A percentile compares a stretch with the other conserved stretches of the same genome.
phyloP scores from a whole-genome alignment of 1,140 invertebrate genomes.

The Bombus polaris region DNA sequence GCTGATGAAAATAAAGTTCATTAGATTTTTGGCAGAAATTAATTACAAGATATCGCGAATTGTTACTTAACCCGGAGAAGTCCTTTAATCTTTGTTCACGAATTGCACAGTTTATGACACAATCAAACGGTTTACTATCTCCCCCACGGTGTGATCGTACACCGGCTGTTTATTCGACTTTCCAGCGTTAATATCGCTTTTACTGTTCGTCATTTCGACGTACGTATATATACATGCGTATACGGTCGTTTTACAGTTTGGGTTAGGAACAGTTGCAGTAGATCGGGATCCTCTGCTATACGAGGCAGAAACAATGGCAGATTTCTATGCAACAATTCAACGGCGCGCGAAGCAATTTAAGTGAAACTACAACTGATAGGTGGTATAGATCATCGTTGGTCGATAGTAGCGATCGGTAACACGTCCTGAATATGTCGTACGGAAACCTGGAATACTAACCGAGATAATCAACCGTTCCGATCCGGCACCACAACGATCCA shows the following conservation, averaged over 20 bases:
- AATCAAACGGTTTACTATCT: background rate
- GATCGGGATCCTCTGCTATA: conserved; percentile 20
- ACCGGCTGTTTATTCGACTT: background rate
- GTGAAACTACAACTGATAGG: conserved; percentile 57
- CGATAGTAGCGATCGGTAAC: conserved; percentile 44
- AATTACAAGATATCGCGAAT: background rate
- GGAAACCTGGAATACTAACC: conserved; percentile 38
- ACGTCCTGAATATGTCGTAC: conserved; percentile 40
- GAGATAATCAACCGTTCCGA: conserved; percentile 46
- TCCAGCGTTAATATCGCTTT: conserved; percentile 20
- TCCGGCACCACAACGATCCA: background rate
- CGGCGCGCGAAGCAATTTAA: conserved; percentile 66
- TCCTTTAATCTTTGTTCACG: background rate
- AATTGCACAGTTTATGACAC: background rate
- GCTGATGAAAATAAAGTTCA: conserved; percentile 45
- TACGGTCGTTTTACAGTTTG: background rate
- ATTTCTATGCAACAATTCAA: conserved; percentile 53
- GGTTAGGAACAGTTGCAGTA: background rate
- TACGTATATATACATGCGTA: background rate
- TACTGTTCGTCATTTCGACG: background rate
- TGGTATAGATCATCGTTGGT: conserved; percentile 22
- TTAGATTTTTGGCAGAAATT: background rate
- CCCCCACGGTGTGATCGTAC: background rate
- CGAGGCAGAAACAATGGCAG: conserved; percentile 32
- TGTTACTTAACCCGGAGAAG: background rate